These are phyloP conservation scores for cattle (Bos taurus) DNA, from an alignment of 2,113 vertebrate genomes.

Conservation along the genomic window DNA sequence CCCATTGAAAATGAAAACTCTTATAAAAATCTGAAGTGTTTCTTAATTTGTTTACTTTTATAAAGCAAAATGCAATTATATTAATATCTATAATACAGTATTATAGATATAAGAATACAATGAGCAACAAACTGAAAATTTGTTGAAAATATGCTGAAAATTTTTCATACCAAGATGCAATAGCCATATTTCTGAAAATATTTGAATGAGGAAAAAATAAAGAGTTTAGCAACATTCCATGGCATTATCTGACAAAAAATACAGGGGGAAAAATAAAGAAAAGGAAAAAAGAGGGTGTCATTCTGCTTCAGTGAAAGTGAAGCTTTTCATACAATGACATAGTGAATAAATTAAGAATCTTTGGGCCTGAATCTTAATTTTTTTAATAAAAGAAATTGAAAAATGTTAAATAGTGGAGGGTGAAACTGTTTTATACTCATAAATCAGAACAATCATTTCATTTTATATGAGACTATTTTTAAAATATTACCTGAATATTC, in stretches of 20 bases:
- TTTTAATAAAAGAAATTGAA: not conserved
- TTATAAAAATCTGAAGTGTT: not conserved
- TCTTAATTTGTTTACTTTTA: not conserved
- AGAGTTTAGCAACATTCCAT: not conserved
- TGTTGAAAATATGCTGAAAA: not conserved
- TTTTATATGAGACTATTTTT: not conserved
- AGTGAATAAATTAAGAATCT: not conserved
- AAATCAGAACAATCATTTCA: not conserved
- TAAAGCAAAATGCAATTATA: not conserved
- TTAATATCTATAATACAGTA: not conserved
- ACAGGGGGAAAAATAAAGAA: not conserved
- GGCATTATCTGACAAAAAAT: not conserved
- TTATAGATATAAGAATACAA: not conserved
- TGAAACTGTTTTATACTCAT: not conserved
- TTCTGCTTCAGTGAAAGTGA: not conserved
- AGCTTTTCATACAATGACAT: not conserved
- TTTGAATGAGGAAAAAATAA: not conserved
- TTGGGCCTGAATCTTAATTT: not conserved
- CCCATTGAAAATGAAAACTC: not conserved
- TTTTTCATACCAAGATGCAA: not conserved
- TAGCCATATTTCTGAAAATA: not conserved
- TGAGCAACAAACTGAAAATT: not conserved
- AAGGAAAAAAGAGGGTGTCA: not conserved
- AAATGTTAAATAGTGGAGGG: not conserved
- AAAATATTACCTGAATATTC: not conserved